Conservation (phyloP, 2,888 invertebrate genomes). For the Ectemnius continuus region DNA sequence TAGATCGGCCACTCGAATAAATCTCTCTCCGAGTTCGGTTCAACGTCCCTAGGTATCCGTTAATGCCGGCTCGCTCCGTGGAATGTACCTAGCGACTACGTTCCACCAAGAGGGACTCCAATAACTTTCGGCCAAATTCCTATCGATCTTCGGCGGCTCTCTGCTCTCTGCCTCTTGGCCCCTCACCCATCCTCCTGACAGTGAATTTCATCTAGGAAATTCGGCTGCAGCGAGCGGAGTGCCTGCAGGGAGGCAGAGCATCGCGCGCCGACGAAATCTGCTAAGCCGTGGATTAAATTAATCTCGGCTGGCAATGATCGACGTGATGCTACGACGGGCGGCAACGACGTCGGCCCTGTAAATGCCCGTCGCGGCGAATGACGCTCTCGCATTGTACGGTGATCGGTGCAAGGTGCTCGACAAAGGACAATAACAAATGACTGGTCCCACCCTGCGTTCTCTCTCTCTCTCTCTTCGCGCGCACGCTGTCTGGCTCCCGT, state of each 20-base stretch:
- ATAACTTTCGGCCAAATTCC: conserved; percentile 58
- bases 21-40: conserved; percentile 44
- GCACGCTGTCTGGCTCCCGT: background rate
- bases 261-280: conserved; percentile 33
- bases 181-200: conserved; percentile 30
- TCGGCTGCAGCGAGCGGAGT: conserved; percentile 29
- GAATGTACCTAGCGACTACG: conserved; percentile 40
- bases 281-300: conserved; percentile 50
- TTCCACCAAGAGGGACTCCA: conserved; percentile 53
- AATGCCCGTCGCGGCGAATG: background rate
- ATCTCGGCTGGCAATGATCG: conserved; percentile 47
- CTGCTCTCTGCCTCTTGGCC: conserved; percentile 21
- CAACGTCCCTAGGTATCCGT: conserved; percentile 48
- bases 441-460: background rate
- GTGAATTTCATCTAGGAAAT: conserved; percentile 55
- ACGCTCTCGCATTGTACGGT: background rate
- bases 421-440: conserved; percentile 7
- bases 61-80: conserved; percentile 31
- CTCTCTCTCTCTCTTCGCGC: background rate
- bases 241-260: background rate
- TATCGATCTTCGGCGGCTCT: conserved; percentile 33
- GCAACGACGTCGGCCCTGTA: background rate
- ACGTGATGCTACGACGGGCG: conserved; percentile 20
- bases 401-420: conserved; percentile 4
- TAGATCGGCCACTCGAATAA: conserved; percentile 38